Conservation (phyloP, 2,113 vertebrate species). For the Genyomyrus donnyi region DNA sequence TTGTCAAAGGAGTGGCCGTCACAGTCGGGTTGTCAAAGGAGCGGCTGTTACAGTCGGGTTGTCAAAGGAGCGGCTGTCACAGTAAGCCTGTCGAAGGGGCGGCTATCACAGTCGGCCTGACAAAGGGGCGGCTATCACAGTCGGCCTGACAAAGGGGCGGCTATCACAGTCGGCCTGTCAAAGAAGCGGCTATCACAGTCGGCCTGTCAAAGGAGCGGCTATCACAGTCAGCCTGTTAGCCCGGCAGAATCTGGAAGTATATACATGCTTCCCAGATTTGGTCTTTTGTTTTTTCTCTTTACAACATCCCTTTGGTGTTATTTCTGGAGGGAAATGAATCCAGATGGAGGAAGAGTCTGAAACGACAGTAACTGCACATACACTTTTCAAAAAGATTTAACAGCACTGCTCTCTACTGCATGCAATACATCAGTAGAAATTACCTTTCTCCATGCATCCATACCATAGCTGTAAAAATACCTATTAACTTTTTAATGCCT, state of each 20-base stretch:
- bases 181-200: background rate
- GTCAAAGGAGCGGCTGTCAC: conserved; percentile 14
- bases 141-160: too few species aligned
- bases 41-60: background rate
- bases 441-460: background rate
- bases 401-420: conserved; percentile 10
- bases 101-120: too few species aligned
- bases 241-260: conserved; percentile 27
- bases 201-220: conserved; percentile 16
- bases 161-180: too few species aligned
- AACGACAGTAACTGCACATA: conserved; percentile 4
- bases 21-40: too few species aligned
- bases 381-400: conserved; percentile 26
- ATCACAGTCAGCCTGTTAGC: conserved; percentile 27
- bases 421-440: background rate
- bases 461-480: background rate
- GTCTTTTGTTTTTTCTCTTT: background rate
- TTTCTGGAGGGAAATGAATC: conserved; percentile 22
- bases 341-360: conserved; percentile 31
- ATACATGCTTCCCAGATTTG: conserved; percentile 1
- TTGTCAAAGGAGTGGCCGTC: too few species aligned
- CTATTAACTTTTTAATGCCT: background rate
- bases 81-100: conserved; percentile 15
- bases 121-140: too few species aligned
- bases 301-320: conserved; percentile 8